These are phyloP conservation scores for Triops cancriformis DNA, from an alignment of 1,140 invertebrate genomes.

Conservation along the genomic window DNA sequence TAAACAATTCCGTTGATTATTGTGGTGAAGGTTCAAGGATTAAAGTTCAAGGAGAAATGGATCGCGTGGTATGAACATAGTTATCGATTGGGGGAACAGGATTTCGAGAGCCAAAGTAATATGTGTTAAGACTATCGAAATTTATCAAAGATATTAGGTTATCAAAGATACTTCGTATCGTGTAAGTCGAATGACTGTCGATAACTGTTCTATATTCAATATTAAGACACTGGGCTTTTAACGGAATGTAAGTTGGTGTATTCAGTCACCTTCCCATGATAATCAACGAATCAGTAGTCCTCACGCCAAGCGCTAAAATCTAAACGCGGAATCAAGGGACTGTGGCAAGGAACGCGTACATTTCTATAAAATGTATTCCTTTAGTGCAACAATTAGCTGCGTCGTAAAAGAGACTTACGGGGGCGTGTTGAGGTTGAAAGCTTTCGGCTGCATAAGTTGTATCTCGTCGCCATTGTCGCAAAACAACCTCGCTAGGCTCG, in stretches of 20 bases:
- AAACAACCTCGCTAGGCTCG: conserved; percentile 33
- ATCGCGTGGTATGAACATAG: too few species aligned
- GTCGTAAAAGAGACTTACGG: conserved; percentile 49
- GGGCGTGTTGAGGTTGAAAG: conserved; percentile 71
- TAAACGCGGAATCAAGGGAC: conserved; percentile 37
- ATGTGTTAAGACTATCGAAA: too few species aligned
- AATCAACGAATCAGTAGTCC: background rate
- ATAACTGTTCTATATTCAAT: too few species aligned
- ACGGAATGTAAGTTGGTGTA: background rate
- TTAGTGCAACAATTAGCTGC: background rate
- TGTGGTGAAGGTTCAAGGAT: too few species aligned
- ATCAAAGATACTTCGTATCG: too few species aligned
- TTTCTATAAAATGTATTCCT: conserved; percentile 47
- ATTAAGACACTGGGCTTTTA: too few species aligned
- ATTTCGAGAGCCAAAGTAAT: too few species aligned
- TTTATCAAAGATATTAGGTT: too few species aligned
- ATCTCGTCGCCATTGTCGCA: conserved; percentile 40
- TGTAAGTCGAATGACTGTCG: too few species aligned
- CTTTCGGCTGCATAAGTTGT: conserved; percentile 66
- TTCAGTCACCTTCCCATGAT: background rate
- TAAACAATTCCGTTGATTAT: too few species aligned
- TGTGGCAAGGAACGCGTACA: conserved; percentile 61
- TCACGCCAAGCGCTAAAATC: conserved; percentile 41
- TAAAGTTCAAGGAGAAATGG: too few species aligned
- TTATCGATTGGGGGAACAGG: too few species aligned